Percentiles rank a stretch among this genome's conserved stretches.
These are phyloP conservation scores for Glyptemys insculpta DNA, from an alignment of 2,797 vertebrate species.

Conservation along the genomic window DNA sequence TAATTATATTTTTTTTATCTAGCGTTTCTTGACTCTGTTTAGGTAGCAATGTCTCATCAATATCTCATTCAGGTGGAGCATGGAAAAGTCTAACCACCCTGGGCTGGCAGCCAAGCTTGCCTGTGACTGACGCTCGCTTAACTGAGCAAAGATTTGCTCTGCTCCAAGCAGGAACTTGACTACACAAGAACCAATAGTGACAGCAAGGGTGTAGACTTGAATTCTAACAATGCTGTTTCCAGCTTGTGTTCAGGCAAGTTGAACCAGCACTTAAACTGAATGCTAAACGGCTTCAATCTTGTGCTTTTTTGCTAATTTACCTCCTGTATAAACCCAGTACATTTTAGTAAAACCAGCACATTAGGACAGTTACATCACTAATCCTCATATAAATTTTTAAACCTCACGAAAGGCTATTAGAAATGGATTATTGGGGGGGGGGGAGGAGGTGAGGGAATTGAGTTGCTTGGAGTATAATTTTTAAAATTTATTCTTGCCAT, in stretches of 20 bases:
- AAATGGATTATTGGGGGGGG: constrained; percentile 21
- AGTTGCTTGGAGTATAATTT: constrained; percentile 47
- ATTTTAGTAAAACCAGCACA: constrained; percentile 67
- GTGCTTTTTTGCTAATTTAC: constrained; percentile 60
- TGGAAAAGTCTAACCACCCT: constrained; percentile 74
- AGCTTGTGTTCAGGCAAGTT: constrained; percentile 80
- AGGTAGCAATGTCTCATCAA: constrained; percentile 82
- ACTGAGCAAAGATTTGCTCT: constrained; percentile 84
- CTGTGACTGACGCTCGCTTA: constrained; percentile 79
- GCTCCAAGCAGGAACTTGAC: constrained; percentile 76
- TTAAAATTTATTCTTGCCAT: constrained; percentile 47
- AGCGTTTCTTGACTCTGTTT: constrained; percentile 61
- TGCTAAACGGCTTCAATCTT: constrained; percentile 77
- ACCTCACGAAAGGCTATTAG: constrained; percentile 45
- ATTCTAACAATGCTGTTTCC: constrained; percentile 77
- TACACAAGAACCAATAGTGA: constrained; percentile 73
- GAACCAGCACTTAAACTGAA: constrained; percentile 76
- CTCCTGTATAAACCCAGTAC: constrained; percentile 64
- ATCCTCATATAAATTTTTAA: constrained; percentile 61
- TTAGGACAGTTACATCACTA: constrained; percentile 63
- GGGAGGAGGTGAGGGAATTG: constrained; percentile 4
- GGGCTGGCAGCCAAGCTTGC: constrained; percentile 79
- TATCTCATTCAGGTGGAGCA: constrained; percentile 91
- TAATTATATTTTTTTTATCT: constrained; percentile 66
- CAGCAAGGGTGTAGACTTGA: constrained; percentile 73